Conservation (phyloP, 2,113 vertebrate genomes). For the Pituophis catenifer region DNA sequence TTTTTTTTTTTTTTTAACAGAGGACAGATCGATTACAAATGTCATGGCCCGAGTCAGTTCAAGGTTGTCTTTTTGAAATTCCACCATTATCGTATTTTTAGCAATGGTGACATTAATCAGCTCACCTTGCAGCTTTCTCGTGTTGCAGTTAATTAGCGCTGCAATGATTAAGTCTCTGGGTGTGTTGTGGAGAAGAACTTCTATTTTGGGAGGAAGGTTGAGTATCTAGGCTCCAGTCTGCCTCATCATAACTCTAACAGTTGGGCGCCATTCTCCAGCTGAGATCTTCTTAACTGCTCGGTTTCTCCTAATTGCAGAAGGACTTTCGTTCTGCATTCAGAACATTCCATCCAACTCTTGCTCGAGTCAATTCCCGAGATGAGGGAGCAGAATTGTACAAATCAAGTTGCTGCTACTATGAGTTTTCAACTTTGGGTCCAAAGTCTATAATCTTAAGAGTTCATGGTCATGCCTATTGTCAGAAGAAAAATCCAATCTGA, state of each 20-base stretch:
- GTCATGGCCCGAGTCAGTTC: background rate
- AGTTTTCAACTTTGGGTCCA: background rate
- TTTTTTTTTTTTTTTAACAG: background rate
- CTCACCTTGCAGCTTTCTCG: background rate
- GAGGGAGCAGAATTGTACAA: background rate
- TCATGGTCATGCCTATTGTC: background rate
- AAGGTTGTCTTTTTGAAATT: slow-evolving; percentile 12
- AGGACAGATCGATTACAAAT: background rate
- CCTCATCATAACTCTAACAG: background rate
- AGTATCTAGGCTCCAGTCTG: background rate
- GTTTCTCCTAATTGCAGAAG: background rate
- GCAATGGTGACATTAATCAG: slow-evolving; percentile 1
- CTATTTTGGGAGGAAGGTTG: background rate
- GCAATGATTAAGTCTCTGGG: background rate
- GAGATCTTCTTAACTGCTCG: background rate
- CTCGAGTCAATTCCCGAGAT: background rate
- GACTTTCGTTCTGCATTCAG: background rate
- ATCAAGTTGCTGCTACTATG: background rate
- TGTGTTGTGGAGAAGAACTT: background rate
- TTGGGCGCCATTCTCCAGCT: background rate
- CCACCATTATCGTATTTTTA: slow-evolving; percentile 22
- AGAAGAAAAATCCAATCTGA: too few species aligned
- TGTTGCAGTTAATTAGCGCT: slow-evolving; percentile 6
- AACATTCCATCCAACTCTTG: background rate
- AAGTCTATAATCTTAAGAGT: background rate